Percentiles rank a stretch among this genome's conserved stretches.
Conservation (phyloP, 2,113 vertebrate genomes). For the Forbesichthys agassizii region DNA sequence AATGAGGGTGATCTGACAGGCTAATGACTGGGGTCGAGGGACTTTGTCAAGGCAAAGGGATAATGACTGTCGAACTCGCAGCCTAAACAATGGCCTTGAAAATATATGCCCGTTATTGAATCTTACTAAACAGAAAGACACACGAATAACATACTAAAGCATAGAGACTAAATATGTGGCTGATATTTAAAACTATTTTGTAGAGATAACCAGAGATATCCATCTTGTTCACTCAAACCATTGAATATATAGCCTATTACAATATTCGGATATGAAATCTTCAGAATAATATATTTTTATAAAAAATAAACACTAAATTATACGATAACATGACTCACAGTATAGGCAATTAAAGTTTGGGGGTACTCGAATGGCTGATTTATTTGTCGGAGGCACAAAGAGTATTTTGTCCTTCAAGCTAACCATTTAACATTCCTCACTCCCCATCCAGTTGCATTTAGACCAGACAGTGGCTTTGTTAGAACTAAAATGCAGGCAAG, state of each 20-base stretch:
- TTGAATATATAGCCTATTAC: too few relatives aligned
- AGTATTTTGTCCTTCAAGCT: conserved; percentile 51
- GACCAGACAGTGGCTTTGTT: conserved; percentile 41
- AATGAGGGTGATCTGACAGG: conserved; percentile 11
- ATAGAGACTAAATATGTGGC: too few relatives aligned
- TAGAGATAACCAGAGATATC: too few relatives aligned
- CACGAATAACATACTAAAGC: too few relatives aligned
- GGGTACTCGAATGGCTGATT: background rate
- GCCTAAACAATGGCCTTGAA: background rate
- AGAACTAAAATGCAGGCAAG: conserved; percentile 45
- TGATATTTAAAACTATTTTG: too few relatives aligned
- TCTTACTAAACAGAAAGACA: background rate
- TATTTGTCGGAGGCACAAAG: conserved; percentile 3
- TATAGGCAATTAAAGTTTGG: background rate
- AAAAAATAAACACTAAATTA: too few relatives aligned
- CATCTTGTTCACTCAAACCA: too few relatives aligned
- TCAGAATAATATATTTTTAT: too few relatives aligned
- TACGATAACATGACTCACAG: too few relatives aligned
- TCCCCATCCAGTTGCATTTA: conserved; percentile 29
- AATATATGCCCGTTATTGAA: background rate
- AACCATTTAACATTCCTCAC: conserved; percentile 43
- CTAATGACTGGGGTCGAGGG: conserved; percentile 15
- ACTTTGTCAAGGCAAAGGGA: background rate
- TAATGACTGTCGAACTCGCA: background rate
- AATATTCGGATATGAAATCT: too few relatives aligned